Base-by-base conservation (phyloP, 2,113 vertebrate species). In the Haliaeetus leucogaster region DNA sequence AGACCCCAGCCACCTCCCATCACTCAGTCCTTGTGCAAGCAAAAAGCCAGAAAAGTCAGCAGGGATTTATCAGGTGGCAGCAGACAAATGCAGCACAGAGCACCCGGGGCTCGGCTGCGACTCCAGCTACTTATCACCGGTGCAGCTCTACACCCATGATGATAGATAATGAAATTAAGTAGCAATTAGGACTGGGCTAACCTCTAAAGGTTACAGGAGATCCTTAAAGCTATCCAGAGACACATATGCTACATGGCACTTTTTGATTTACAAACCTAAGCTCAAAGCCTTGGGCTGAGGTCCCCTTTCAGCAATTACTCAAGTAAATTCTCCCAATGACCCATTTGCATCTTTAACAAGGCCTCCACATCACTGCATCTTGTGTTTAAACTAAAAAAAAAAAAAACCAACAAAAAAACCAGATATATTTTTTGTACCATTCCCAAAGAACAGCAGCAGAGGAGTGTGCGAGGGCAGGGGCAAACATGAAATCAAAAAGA, bases 141-240 rank as follows among this genome's bases (percentile, higher is more conserved):
- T 45, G 74, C 87, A 34, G 53, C 90, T 67, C 85, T 56, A 43
- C 27, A 45, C 53, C 73, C 19, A 0, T 61, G 38, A 70, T 47
- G 53, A 87, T 42, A 80, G 73, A 77, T 68, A 25, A 67, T 11
- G 38, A 86, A 95, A 95, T 95, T 38, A 88, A 82, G 56, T 19
- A 84, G 52, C 38, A 66, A 85, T 85, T 58, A 82, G 76, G 59
- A 48, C 25, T 10, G 50, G 42, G 58, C 22, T 78, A 48, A 8
- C 25, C 16, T 68, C 78, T 78, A 34, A 66, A 48, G 66, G 87
- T 87, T 40, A 63, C 56, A 13, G 56, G 38, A 70, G 40, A 88
- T 32, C 40, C 73, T 42, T 43, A 50, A 34, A 50, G 42, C 53
- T 45, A 18, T 4, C 55, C 59, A n/a, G 71, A 27, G 9, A 36